phyloP scores from a whole-genome alignment of 2,113 vertebrate genomes.

The Dunckerocampus dactyliophorus region DNA sequence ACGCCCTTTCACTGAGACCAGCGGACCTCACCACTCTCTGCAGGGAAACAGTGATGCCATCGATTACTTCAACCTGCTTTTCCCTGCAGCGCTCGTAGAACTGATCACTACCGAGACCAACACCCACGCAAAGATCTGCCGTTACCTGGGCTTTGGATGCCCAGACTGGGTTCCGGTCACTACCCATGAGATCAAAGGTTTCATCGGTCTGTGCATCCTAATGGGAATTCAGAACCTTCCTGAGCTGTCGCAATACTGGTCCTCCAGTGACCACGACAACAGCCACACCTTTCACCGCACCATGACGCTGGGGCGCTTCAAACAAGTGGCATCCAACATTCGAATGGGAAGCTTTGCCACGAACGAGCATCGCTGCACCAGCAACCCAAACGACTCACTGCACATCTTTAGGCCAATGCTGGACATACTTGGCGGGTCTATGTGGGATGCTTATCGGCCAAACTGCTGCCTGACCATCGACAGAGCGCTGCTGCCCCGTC shows the following conservation, averaged over 20 bases:
- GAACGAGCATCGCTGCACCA: slow-evolving; percentile 2
- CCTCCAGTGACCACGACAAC: slow-evolving; percentile 61
- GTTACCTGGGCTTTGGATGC: slow-evolving; percentile 21
- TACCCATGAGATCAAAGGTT: slow-evolving; percentile 63
- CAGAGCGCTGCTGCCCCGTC: slow-evolving; percentile 59
- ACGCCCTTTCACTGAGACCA: slow-evolving; percentile 37
- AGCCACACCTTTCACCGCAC: slow-evolving; percentile 63
- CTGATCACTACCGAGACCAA: slow-evolving; percentile 71
- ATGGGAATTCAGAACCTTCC: slow-evolving; percentile 71
- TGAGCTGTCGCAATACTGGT: slow-evolving; percentile 68
- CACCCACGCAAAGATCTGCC: slow-evolving; percentile 45
- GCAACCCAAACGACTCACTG: slow-evolving; percentile 44
- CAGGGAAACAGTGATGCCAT: slow-evolving; percentile 62
- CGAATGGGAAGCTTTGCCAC: slow-evolving; percentile 62
- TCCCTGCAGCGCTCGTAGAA: slow-evolving; percentile 55
- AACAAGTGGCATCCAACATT: slow-evolving; percentile 63
- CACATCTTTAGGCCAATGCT: slow-evolving; percentile 66
- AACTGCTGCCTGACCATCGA: slow-evolving; percentile 71
- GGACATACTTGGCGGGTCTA: slow-evolving; percentile 50
- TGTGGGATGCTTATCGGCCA: slow-evolving; percentile 65
- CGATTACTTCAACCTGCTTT: slow-evolving; percentile 73
- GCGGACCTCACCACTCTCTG: slow-evolving; percentile 57
- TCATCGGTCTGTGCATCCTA: slow-evolving; percentile 70
- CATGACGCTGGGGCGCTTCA: slow-evolving; percentile 69
- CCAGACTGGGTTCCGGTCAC: slow-evolving; percentile 62